Evolutionary conservation across 1,140 invertebrate species (phyloP), one percentile per base, ranked within the genome.

Genomic region (Drosophila sp.): DNA sequence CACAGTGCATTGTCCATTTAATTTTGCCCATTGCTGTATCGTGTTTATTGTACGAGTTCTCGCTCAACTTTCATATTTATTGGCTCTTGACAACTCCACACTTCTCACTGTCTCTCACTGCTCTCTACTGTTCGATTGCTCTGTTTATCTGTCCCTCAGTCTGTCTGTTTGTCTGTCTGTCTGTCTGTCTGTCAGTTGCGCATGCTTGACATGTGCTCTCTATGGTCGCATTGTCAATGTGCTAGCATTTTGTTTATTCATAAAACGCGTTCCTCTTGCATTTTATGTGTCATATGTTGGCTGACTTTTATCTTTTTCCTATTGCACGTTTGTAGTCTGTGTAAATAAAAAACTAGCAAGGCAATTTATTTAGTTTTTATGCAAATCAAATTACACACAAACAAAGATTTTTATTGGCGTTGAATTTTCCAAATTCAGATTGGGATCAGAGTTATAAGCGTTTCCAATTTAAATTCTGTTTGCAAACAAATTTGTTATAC

Each of bases 311-410:
- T 62, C 53, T 13, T 58, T 40, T 50, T 36, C 16, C 16, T 2
- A 4, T 11, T n/a, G 38, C 48, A 48, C 27, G 43, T 46, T 66
- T 58, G 34, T 64, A 29, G 38, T n/a, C n/a, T n/a, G n/a, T 16
- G 41, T 11, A 63, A 36, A 50, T 40, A 57, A 45, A 65, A 66
- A 56, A 66, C 38, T 61, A 45, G 48, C 27, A 53, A 61, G 41
- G 65, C 62, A 77, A 86, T 84, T 84, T 87, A 86, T 84, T 86
- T 75, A 67, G 57, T 73, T 81, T 86, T 80, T 75, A 84, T 84
- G 74, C 78, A 87, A 84, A 86, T 84, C 74, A 86, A 80, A 86
- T 86, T 75, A 80, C 74, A 66, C 25, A 57, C 13, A 57, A 66
- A 40, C 61, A 58, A 57, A 43, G 59, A 45, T 62, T 80, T 73